Percentiles rank a stretch among this genome's conserved stretches.
Conservation (phyloP, 2,888 invertebrate species). For the Deilephila elpenor region DNA sequence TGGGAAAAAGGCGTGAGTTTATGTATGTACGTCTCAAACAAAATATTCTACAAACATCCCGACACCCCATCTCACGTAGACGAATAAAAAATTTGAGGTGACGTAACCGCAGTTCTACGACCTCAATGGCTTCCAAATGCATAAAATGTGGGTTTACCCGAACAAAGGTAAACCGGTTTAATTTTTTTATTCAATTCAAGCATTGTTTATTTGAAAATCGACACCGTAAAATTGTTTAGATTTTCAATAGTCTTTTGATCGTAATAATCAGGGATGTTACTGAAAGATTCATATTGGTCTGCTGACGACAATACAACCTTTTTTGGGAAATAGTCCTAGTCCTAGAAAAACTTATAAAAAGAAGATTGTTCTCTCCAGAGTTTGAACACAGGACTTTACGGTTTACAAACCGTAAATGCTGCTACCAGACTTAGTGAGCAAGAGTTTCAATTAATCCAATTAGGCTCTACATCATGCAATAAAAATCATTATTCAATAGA, state of each 20-base stretch:
- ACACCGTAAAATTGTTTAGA: not conserved
- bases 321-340: too few relatives aligned
- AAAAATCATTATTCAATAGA: too few relatives aligned
- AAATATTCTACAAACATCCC: not conserved
- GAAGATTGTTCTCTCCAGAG: too few relatives aligned
- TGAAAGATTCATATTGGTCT: not conserved
- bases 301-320: too few relatives aligned
- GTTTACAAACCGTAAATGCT: too few relatives aligned
- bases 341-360: too few relatives aligned
- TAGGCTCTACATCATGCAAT: too few relatives aligned
- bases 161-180: not conserved
- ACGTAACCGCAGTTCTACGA: conserved; percentile 29
- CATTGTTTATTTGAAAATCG: conserved; percentile 7
- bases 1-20: too few relatives aligned
- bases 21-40: too few relatives aligned
- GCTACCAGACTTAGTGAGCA: too few relatives aligned
- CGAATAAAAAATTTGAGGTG: conserved; percentile 22
- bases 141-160: conserved; percentile 30
- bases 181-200: conserved; percentile 12
- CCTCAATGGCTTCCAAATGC: conserved; percentile 20
- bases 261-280: not conserved
- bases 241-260: not conserved
- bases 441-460: too few relatives aligned
- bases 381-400: too few relatives aligned
- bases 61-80: conserved; percentile 17